Evolutionary conservation across 2,113 vertebrate species (phyloP).

Genomic region (Macaca fascicularis): T2T-MFA8v1.1 NC_088387.1:64962501-64963000

Average conservation of each 20-base stretch:
- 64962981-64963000: no score
- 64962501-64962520: neutral
- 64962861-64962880: no score
- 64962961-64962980: no score
- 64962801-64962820: neutral
- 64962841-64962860: no score
- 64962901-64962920: no score
- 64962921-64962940: no score
- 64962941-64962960: no score
- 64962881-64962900: no score
- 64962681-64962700: neutral
- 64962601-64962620: neutral
- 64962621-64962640: neutral
- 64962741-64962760: neutral
- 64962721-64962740: neutral
- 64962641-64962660: neutral
- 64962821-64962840: neutral
- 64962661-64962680: neutral
- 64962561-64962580: neutral
- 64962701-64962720: neutral
- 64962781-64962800: neutral
- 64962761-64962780: neutral
- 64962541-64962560: neutral
- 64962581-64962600: neutral
- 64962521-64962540: neutral